Base-by-base conservation (phyloP, 35 echinoderm and acorn worm species). In the Chiridota heheva region DNA sequence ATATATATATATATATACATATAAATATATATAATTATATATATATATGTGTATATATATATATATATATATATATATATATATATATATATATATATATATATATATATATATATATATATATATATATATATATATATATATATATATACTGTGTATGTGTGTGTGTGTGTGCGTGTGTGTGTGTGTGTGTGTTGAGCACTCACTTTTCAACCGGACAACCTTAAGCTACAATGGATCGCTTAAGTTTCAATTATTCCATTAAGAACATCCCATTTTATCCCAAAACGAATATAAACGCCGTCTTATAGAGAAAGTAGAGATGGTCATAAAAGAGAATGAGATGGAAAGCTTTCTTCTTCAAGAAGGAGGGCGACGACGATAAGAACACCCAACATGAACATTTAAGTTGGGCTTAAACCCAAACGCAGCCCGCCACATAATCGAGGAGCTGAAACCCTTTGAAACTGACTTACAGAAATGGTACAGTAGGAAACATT, bases 291-390 rank as follows among this genome's bases (percentile, higher is more conserved):
- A 58, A 63, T 88, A 81, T 56, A 32, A 24, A 43, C 69, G 47
- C 25, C 36, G 49, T 35, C 66, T 88, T 0, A 71, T 88, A 30
- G 77, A 88, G 36, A 88, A 88, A 39, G 53, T 72, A 35, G 86
- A 88, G 70, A 67, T 24, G 24, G 41, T 79, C 4, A 87, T 87
- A 15, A 87, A 87, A 68, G n/a, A 40, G 61, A 33, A 88, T 88
- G 76, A 56, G 86, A 42, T 88, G 86, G 86, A 88, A 88, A 25
- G 86, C 86, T 3, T 58, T 70, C 44, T 88, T 69, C 44, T 81
- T 53, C 40, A 2, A 61, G 1, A 59, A 33, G n/a, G n/a, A n/a
- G n/a, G n/a, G n/a, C 4, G 33, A 38, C 12, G 37, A 80, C 2
- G 30, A 40, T 46, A 28, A 43, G 16, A 10, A 64, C 25, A 2